A percentile compares a stretch with the other conserved stretches of the same genome.
phyloP scores from a whole-genome alignment of 2,888 invertebrate genomes.

The Meghimatium bilineatum region DNA sequence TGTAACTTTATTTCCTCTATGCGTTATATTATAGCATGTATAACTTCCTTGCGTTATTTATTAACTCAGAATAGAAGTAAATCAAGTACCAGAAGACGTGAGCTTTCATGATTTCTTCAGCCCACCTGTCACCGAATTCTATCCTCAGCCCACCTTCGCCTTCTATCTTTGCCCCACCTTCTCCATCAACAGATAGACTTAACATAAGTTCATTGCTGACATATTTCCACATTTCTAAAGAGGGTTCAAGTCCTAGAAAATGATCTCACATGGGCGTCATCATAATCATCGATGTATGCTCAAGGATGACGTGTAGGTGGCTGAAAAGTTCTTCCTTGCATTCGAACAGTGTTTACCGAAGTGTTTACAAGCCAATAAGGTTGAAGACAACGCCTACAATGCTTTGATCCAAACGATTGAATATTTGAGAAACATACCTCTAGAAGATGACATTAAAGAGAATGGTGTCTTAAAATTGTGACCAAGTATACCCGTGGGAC shows the following conservation, averaged over 20 bases:
- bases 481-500: not conserved
- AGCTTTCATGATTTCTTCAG: not conserved
- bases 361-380: not conserved
- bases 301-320: not conserved
- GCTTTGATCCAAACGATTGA: not conserved
- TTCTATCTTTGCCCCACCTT: not conserved
- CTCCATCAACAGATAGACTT: not conserved
- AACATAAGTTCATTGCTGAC: not conserved
- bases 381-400: not conserved
- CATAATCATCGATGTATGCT: not conserved
- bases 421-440: not conserved
- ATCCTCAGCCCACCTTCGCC: not conserved
- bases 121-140: not conserved
- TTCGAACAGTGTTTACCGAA: not conserved
- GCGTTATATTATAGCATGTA: too few relatives aligned
- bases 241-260: not conserved
- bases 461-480: not conserved
- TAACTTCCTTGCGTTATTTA: too few relatives aligned
- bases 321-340: not conserved
- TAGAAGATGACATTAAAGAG: not conserved
- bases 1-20: too few relatives aligned
- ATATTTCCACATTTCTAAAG: not conserved
- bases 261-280: slow-evolving; percentile 3
- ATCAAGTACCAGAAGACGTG: not conserved
- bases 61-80: not conserved